Base-by-base conservation (phyloP, 2,113 vertebrate genomes). In the Zingel zingel region DNA sequence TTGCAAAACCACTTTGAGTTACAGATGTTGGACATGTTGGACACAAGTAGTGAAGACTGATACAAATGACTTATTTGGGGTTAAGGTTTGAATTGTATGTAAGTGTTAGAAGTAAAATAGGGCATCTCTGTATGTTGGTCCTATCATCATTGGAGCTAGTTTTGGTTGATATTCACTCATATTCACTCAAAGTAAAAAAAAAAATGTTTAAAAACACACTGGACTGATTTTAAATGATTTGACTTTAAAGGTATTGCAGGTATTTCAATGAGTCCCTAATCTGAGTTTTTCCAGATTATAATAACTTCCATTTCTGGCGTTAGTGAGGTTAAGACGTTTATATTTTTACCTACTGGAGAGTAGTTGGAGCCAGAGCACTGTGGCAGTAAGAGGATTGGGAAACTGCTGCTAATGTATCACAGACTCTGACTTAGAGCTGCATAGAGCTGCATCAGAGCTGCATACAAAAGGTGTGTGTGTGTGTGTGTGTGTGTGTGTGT, bases 311-410 rank as follows among this genome's bases (percentile, higher is more conserved):
- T 84, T 86, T 88, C 71, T 0, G 2, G 79, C 80, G 91, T 89
- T 84, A 89, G 79, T 66, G 64, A 33, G 58, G 53, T 74, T 84
- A 78, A 74, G 71, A 64, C 1, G 4, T 61, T 68, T 85, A 48
- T 88, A 81, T 91, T 90, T 91, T 82, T 77, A 88, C 84, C 81
- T 73, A 45, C 45, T 50, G 72, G 70, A 75, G 76, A 86, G 86
- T 58, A 83, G 84, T 82, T 79, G 79, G 58, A 77, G 30, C 61
- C 71, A 36, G 58, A 80, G 72, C 75, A 45, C 75, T 81, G 82
- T 36, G 48, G 51, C 74, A 67, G 71, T 88, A 82, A 93, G 90
- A 92, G 89, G 90, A 91, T 91, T 92, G 73, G 59, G 61, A 79
- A 83, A 74, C 61, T 69, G 73, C 54, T 72, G 57, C 83, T 83